phyloP scores from a whole-genome alignment of 2,797 vertebrate genomes.

The Phalloptychus januarius region DNA sequence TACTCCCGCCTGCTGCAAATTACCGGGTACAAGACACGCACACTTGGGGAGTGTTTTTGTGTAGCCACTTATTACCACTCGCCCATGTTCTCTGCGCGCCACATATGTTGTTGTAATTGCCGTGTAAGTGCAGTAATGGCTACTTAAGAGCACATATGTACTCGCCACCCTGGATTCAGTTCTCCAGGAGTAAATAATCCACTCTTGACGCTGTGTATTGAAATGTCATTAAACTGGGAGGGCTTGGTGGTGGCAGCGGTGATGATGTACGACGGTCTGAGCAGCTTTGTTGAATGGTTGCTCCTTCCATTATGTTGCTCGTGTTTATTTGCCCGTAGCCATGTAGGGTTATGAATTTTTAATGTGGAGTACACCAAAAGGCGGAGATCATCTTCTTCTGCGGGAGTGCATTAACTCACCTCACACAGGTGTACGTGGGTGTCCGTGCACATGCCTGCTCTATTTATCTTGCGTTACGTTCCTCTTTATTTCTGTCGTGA shows the following conservation, averaged over 20 bases:
- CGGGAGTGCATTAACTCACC: constrained; percentile 40
- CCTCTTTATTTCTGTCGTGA: constrained; percentile 41
- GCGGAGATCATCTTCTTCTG: constrained; percentile 44
- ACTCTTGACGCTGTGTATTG: constrained; percentile 54
- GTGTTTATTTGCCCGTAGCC: constrained; percentile 49
- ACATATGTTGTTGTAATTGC: constrained; percentile 53
- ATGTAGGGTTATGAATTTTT: constrained; percentile 58
- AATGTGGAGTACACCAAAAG: constrained; percentile 61
- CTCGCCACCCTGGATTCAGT: constrained; percentile 30
- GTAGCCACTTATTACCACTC: constrained; percentile 40
- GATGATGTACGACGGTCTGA: constrained; percentile 39
- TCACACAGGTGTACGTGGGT: constrained; percentile 4
- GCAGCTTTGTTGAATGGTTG: constrained; percentile 16
- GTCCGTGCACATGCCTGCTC: constrained; percentile 19
- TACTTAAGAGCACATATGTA: constrained; percentile 32
- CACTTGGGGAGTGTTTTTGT: constrained; percentile 52
- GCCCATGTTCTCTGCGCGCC: constrained; percentile 22
- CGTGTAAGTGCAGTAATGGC: constrained; percentile 44
- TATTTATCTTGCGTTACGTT: constrained; percentile 44
- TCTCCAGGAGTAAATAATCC: constrained; percentile 39
- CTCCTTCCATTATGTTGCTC: constrained; percentile 31
- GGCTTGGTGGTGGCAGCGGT: constrained; percentile 23
- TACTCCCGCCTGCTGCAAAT: constrained; percentile 35
- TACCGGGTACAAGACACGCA: constrained; percentile 37
- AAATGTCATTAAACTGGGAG: constrained; percentile 44